phyloP scores from a whole-genome alignment of 2,797 vertebrate species.

The Pseudochirops corinnae region DNA sequence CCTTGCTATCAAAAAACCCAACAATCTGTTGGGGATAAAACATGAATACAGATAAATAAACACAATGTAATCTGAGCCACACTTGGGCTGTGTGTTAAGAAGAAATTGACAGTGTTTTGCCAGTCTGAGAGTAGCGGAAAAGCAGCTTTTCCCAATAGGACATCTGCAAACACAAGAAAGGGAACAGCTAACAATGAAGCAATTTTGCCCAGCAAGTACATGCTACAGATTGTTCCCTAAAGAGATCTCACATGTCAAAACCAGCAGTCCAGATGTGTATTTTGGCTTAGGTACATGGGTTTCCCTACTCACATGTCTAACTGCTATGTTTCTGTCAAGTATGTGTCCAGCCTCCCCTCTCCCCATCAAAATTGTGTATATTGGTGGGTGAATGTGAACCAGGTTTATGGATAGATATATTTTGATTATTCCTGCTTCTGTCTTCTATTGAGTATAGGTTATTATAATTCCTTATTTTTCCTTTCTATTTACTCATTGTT shows the following conservation, averaged over 20 bases:
- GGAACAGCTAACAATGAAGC: not conserved
- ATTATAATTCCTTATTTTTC: not conserved
- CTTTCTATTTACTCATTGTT: not conserved
- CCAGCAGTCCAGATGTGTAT: not conserved
- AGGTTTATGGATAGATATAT: not conserved
- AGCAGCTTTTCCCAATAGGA: not conserved
- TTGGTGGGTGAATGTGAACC: not conserved
- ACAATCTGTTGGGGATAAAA: not conserved
- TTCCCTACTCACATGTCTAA: not conserved
- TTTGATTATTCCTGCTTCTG: not conserved
- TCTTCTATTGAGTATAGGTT: not conserved
- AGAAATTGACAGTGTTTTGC: not conserved
- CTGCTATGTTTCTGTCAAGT: not conserved
- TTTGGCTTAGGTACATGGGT: not conserved
- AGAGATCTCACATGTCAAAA: not conserved
- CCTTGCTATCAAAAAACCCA: not conserved
- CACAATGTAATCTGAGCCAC: not conserved
- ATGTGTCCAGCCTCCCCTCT: not conserved
- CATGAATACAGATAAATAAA: not conserved
- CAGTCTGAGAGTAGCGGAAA: not conserved
- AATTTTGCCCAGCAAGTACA: not conserved
- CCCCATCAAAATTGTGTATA: not conserved
- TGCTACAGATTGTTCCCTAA: not conserved
- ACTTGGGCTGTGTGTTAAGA: not conserved
- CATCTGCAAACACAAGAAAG: not conserved